These are phyloP conservation scores for Patagioenas fasciata DNA, from an alignment of 2,113 vertebrate species.

Conservation along the genomic window DNA sequence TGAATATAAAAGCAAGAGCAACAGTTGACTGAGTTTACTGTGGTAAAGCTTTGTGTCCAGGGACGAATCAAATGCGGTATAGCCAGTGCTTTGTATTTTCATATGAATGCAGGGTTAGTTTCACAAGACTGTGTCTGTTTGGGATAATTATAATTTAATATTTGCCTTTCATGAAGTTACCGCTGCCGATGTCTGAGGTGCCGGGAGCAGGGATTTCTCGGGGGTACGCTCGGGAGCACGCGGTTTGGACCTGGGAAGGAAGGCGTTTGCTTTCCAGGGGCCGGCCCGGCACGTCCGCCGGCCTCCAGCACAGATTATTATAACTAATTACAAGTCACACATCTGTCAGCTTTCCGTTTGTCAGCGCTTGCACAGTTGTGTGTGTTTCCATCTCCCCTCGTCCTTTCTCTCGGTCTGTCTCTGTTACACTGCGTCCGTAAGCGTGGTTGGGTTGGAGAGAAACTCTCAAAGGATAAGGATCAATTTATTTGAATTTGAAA, in stretches of 20 bases:
- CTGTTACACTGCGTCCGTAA: conserved; percentile 20
- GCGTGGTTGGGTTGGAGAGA: conserved; percentile 40
- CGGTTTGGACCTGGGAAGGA: conserved; percentile 75
- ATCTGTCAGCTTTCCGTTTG: conserved; percentile 82
- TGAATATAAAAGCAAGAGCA: conserved; percentile 87
- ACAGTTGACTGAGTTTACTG: conserved; percentile 88
- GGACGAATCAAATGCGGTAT: conserved; percentile 86
- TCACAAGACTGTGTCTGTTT: conserved; percentile 86
- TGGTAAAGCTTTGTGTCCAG: conserved; percentile 84
- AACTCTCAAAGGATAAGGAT: conserved; percentile 50
- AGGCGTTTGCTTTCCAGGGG: conserved; percentile 76
- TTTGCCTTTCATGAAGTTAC: conserved; percentile 84
- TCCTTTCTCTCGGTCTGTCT: neutral
- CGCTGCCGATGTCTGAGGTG: conserved; percentile 81
- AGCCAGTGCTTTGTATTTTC: conserved; percentile 83
- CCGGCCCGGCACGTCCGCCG: conserved; percentile 73
- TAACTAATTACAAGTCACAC: conserved; percentile 85
- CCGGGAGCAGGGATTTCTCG: conserved; percentile 62
- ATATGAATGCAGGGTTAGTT: conserved; percentile 84
- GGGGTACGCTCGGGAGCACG: conserved; percentile 71
- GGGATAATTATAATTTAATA: conserved; percentile 87
- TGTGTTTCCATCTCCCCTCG: conserved; percentile 24
- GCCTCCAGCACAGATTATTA: conserved; percentile 77
- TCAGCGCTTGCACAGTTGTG: conserved; percentile 64
- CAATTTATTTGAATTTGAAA: conserved; percentile 58